Conservation (phyloP, 2,797 vertebrate genomes). For the Monodelphis domestica region DNA sequence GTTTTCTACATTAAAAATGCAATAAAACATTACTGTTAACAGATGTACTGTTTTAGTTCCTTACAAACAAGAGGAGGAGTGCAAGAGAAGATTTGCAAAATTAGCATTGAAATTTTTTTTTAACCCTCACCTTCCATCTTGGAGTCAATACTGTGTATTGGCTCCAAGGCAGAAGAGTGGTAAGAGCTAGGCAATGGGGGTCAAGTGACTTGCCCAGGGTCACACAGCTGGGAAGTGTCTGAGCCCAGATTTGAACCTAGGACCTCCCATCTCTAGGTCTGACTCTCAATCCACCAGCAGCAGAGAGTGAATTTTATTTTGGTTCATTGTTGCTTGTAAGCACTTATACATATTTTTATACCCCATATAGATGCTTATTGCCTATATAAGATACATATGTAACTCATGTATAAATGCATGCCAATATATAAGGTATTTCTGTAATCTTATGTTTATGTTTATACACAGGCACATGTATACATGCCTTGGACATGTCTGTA, state of each 20-base stretch:
- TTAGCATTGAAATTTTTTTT: constrained; percentile 86
- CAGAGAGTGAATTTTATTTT: constrained; percentile 88
- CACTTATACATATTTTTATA: too few species aligned
- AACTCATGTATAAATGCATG: neutral
- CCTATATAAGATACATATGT: neutral
- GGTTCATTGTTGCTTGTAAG: constrained; percentile 85
- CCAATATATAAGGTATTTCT: neutral
- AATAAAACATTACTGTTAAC: constrained; percentile 87
- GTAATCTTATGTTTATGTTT: too few species aligned
- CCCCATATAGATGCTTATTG: neutral
- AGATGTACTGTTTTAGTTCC: constrained; percentile 85
- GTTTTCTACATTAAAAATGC: constrained; percentile 90
- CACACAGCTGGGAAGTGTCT: too few species aligned
- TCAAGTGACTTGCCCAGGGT: too few species aligned
- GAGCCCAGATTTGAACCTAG: too few species aligned
- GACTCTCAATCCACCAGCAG: constrained; percentile 87
- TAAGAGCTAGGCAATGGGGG: too few species aligned
- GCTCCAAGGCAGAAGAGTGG: too few species aligned
- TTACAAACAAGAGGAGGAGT: constrained; percentile 80
- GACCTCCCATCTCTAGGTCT: too few species aligned
- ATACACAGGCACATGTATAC: too few species aligned
- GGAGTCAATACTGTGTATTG: too few species aligned
- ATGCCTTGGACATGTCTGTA: neutral
- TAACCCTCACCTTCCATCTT: too few species aligned
- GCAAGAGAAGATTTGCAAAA: constrained; percentile 79